A percentile compares a stretch with the other conserved stretches of the same genome.
These are phyloP conservation scores for Cardiocondyla obscurior DNA, from an alignment of 1,140 invertebrate species.

Conservation along the genomic window DNA sequence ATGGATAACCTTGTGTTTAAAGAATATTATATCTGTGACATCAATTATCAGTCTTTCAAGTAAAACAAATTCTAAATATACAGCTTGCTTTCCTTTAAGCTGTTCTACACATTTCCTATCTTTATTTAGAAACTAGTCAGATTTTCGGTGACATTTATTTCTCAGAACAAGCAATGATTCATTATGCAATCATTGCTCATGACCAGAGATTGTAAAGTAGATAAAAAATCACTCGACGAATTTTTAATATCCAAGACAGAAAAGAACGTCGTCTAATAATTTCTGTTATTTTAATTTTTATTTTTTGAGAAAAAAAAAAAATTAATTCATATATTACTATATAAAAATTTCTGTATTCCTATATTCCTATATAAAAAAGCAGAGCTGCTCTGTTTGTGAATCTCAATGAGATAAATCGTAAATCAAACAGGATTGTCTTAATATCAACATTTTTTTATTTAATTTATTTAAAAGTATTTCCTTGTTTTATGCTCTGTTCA, in stretches of 20 bases:
- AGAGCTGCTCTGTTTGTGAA: too few species aligned
- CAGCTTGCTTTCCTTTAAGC: background rate
- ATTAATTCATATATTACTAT: too few species aligned
- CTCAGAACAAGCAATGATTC: background rate
- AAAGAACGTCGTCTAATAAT: background rate
- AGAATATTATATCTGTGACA: background rate
- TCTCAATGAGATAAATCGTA: too few species aligned
- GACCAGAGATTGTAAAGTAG: background rate
- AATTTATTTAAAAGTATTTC: too few species aligned
- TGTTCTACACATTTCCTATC: background rate
- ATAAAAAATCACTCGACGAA: background rate
- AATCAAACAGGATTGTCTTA: too few species aligned
- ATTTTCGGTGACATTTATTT: background rate
- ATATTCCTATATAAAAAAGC: too few species aligned
- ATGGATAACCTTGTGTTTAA: background rate
- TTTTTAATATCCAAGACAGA: background rate
- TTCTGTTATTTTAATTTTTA: background rate
- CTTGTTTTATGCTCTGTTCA: too few species aligned
- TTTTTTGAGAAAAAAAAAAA: background rate
- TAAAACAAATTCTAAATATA: background rate
- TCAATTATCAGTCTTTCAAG: background rate
- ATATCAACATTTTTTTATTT: too few species aligned
- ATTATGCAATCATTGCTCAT: background rate
- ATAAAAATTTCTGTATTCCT: too few species aligned
- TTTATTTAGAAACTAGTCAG: background rate